Evolutionary conservation across 2,888 invertebrate species (phyloP).

Genomic region (Aproaerema taeniolella): DNA sequence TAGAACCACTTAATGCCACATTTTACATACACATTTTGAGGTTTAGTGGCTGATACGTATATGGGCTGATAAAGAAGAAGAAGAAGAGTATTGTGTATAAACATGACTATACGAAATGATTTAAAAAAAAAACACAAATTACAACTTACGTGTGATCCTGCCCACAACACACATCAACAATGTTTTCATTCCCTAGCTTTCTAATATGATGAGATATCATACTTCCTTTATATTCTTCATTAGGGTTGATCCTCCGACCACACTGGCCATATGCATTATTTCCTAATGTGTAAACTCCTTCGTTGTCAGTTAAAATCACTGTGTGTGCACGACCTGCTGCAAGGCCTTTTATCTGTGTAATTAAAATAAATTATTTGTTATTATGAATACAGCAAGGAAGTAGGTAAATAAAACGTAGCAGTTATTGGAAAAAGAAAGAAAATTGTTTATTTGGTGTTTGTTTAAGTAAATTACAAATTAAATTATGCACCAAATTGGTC

Average conservation of each 20-base stretch:
- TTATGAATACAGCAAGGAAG: too few relatives aligned
- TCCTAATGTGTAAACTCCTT: slow-evolving; percentile 90
- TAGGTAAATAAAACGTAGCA: too few relatives aligned
- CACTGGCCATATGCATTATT: slow-evolving; percentile 97
- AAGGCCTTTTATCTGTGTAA: slow-evolving; percentile 55
- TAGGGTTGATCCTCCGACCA: slow-evolving; percentile 85
- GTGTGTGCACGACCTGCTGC: slow-evolving; percentile 94
- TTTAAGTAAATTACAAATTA: too few relatives aligned
- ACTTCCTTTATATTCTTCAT: slow-evolving; percentile 85
- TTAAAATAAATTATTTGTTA: neutral
- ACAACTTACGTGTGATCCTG: slow-evolving; percentile 89
- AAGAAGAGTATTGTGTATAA: too few relatives aligned
- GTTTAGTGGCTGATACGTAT: too few relatives aligned
- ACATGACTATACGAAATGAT: too few relatives aligned
- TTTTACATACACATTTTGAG: too few relatives aligned
- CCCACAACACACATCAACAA: slow-evolving; percentile 87
- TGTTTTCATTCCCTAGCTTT: slow-evolving; percentile 78
- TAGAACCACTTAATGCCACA: too few relatives aligned
- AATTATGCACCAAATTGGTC: too few relatives aligned
- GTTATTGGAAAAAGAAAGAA: too few relatives aligned
- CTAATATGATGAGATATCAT: slow-evolving; percentile 82
- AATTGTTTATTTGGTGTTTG: too few relatives aligned
- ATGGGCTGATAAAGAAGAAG: too few relatives aligned
- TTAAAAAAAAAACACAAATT: neutral
- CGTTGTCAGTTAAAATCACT: slow-evolving; percentile 85